Percentiles rank a stretch among this genome's conserved stretches.
These are phyloP conservation scores for Schizopygopsis malacanthus DNA, from an alignment of 2,797 vertebrate species.

Conservation along the genomic window DNA sequence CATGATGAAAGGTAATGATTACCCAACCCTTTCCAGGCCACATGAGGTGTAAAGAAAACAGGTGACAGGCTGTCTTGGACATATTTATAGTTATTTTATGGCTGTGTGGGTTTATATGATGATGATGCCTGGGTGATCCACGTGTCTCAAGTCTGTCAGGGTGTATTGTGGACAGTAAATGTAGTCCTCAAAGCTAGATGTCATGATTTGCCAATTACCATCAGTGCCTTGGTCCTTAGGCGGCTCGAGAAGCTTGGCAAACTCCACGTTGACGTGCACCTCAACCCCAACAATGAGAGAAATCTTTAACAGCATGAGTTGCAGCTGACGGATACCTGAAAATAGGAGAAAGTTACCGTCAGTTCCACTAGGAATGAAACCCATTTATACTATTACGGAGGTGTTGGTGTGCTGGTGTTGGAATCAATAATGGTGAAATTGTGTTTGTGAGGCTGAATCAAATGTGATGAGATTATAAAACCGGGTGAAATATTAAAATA, in stretches of 20 bases:
- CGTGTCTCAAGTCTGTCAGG: background rate
- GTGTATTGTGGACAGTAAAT: background rate
- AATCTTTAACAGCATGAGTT: slow-evolving; percentile 95
- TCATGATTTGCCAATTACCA: slow-evolving; percentile 71
- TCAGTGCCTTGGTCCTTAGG: slow-evolving; percentile 86
- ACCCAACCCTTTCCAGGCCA: background rate
- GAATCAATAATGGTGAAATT: background rate
- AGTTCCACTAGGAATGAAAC: background rate
- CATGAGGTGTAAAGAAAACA: slow-evolving; percentile 25
- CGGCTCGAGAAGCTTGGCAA: slow-evolving; percentile 89
- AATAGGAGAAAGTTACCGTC: background rate
- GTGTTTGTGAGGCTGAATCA: background rate
- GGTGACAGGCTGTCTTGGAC: background rate
- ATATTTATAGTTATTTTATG: slow-evolving; percentile 37
- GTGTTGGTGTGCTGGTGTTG: background rate
- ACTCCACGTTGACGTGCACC: slow-evolving; percentile 93
- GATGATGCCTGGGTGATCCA: slow-evolving; percentile 22
- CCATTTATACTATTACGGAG: no score
- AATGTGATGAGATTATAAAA: background rate
- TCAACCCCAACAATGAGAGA: slow-evolving; percentile 92
- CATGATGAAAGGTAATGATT: slow-evolving; percentile 34
- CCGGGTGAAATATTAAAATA: no score
- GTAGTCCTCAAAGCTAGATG: background rate
- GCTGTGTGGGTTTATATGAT: slow-evolving; percentile 44
- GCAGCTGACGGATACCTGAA: slow-evolving; percentile 96